A percentile compares a stretch with the other conserved stretches of the same genome.
phyloP scores from a whole-genome alignment of 2,113 vertebrate species.

The Mixornis gularis region DNA sequence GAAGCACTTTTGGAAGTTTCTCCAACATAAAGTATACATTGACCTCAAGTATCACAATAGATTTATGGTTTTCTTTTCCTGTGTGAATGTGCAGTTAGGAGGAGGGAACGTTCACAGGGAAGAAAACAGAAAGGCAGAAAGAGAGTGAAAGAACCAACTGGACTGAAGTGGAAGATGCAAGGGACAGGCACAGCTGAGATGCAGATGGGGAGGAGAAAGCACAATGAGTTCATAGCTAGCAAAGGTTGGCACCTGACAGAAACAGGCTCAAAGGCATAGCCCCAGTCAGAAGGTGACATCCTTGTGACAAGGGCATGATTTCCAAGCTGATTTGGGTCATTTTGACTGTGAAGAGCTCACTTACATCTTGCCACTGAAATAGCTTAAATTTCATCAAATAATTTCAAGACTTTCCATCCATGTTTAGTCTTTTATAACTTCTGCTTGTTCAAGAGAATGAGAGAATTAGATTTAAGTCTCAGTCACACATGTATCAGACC shows the following conservation, averaged over 20 bases:
- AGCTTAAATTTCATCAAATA: neutral
- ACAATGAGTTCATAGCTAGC: neutral
- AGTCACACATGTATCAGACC: neutral
- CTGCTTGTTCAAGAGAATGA: neutral
- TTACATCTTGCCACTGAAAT: neutral
- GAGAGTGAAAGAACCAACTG: neutral
- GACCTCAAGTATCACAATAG: neutral
- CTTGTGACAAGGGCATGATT: accelerated
- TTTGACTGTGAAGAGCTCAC: neutral
- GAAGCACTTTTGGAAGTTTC: neutral
- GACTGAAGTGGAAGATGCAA: neutral
- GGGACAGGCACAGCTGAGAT: neutral
- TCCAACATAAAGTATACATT: neutral
- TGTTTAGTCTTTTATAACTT: neutral
- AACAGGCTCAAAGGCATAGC: neutral
- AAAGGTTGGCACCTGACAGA: neutral
- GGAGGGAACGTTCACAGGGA: neutral
- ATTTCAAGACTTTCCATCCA: neutral
- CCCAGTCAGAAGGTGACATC: neutral
- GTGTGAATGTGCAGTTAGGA: neutral
- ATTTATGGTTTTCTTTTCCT: neutral
- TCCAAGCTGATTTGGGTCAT: neutral
- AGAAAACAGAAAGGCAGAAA: neutral
- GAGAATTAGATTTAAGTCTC: neutral
- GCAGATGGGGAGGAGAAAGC: neutral